Evolutionary conservation across 2,113 vertebrate species (phyloP).

Genomic region (Ptyas mucosa): DNA sequence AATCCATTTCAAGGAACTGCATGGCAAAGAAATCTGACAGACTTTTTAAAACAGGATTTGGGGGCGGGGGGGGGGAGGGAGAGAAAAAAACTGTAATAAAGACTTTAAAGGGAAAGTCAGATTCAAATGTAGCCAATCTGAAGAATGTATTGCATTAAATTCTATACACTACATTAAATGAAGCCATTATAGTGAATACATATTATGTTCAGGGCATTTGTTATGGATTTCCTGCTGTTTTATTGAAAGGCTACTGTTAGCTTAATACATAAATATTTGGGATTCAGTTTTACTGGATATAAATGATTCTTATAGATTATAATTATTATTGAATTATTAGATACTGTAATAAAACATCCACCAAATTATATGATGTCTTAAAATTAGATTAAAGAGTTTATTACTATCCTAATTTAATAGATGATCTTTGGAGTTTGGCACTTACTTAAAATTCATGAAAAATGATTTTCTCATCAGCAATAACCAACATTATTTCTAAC

Average conservation of each 20-base stretch:
- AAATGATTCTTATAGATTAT: not conserved
- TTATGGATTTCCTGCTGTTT: not conserved
- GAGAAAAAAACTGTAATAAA: not conserved
- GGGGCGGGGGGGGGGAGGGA: not conserved
- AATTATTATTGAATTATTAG: not conserved
- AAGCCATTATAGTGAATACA: not conserved
- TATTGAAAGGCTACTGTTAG: not conserved
- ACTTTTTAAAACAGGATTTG: not conserved
- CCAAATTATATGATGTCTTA: not conserved
- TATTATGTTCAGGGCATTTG: not conserved
- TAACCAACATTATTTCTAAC: not conserved
- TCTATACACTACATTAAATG: not conserved
- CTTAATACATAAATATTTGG: not conserved
- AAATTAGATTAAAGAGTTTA: not conserved
- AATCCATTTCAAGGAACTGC: not conserved
- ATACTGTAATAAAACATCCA: not conserved
- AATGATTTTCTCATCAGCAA: not conserved
- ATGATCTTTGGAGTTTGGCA: not conserved
- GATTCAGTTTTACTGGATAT: not conserved
- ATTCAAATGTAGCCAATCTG: not conserved
- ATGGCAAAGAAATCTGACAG: not conserved
- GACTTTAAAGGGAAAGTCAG: not conserved
- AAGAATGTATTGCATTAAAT: not conserved
- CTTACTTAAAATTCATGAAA: not conserved
- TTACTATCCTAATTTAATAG: not conserved